A percentile compares a stretch with the other conserved stretches of the same genome.
These are phyloP conservation scores for Archips crataeganus DNA, from an alignment of 2,888 invertebrate genomes.

Conservation along the genomic window DNA sequence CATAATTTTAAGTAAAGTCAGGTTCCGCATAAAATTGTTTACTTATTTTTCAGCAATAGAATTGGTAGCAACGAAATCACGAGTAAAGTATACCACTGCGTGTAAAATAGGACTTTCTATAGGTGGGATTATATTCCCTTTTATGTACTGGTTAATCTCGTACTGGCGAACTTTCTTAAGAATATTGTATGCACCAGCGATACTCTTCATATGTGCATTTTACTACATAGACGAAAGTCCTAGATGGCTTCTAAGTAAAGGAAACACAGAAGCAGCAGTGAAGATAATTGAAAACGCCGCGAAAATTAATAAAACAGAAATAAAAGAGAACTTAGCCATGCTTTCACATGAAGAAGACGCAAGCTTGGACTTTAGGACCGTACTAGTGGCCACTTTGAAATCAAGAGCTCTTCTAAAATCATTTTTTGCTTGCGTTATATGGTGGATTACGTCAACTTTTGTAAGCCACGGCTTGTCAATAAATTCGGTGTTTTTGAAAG, in stretches of 20 bases:
- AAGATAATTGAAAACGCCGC: constrained; percentile 88
- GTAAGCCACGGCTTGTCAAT: constrained; percentile 92
- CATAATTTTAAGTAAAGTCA: too few relatives aligned
- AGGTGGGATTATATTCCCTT: constrained; percentile 59
- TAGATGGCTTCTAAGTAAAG: constrained; percentile 91
- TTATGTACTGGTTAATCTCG: constrained; percentile 73
- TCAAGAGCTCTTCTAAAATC: constrained; percentile 66
- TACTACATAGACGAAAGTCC: constrained; percentile 90
- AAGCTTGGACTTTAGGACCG: constrained; percentile 52
- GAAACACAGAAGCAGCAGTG: constrained; percentile 87
- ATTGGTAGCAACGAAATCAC: constrained; percentile 66
- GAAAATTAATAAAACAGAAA: constrained; percentile 65
- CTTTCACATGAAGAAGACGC: constrained; percentile 57
- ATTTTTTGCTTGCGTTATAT: constrained; percentile 69
- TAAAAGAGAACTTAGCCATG: constrained; percentile 62
- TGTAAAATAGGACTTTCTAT: constrained; percentile 50
- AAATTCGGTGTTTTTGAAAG: constrained; percentile 90
- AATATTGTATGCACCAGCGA: constrained; percentile 88
- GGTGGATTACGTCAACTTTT: constrained; percentile 89
- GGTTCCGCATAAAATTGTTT: too few relatives aligned
- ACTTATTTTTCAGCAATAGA: constrained; percentile 65
- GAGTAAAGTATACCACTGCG: constrained; percentile 62
- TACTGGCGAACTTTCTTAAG: constrained; percentile 90
- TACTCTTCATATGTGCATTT: constrained; percentile 88
- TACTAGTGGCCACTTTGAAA: constrained; percentile 65